Evolutionary conservation across 2,888 invertebrate genomes (phyloP), one percentile per base, ranked within the genome.

Genomic region (Sesamia inferens): DNA sequence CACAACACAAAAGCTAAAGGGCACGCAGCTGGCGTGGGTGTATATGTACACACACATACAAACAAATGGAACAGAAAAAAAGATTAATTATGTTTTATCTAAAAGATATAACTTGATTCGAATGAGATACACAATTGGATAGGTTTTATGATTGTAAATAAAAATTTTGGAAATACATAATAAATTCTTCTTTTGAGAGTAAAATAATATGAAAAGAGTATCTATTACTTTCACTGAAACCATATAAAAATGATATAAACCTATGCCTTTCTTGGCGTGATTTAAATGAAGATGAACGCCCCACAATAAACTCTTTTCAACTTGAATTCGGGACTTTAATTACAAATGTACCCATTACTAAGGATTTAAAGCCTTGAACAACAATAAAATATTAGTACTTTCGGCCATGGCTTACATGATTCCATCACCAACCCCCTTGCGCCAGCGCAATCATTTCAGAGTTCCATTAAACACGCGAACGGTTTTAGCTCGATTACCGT

Each of bases 11-110:
- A 92, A 91, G 92, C 85, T 85, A 89, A 91, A 90, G 88, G 90
- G 89, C 88, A 82, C 81, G 92, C 95, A 95, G 95, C 95, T 95
- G 95, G 92, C 93, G 94, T 93, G 90, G 94, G 93, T 86, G 94
- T 86, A 69, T 3, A 16, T 44, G 65, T 87, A 88, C 88, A 88
- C 82, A 88, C 80, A 88, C 82, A 74, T 24, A 79, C 65, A 74
- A 65, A 70, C n/a, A 67, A 31, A 74, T 59, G 58, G 16, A 42
- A 39, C 42, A 57, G 47, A 76, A 74, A 81, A 76, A 83, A 75
- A 80, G 24, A 71, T 66, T 83, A 75, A 79, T 83, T 68, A 71
- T 74, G n/a, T 65, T 65, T 68, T 68, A 79, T 68, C 55, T 68
- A 22, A 55, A 44, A 71, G 62, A 75, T 79, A 75, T 79, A 71